Percentiles rank a stretch among this genome's conserved stretches.
phyloP scores from a whole-genome alignment of 1,140 invertebrate genomes.

The Drosophila busckii region DNA sequence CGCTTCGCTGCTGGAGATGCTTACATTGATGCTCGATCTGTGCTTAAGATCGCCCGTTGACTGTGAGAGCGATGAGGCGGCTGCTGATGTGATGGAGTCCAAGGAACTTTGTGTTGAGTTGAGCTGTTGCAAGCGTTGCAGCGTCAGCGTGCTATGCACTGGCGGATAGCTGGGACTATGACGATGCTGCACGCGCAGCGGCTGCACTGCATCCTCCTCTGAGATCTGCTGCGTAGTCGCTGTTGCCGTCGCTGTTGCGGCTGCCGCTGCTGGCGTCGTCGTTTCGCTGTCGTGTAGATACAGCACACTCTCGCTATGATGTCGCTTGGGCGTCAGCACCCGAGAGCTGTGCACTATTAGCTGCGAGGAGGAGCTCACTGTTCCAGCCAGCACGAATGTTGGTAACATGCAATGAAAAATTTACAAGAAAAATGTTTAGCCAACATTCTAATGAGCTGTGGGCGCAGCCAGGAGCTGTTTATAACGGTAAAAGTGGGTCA shows the following conservation, averaged over 20 bases:
- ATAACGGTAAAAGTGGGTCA: slow-evolving; percentile 58
- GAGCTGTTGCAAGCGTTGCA: slow-evolving; percentile 49
- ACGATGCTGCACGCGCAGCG: slow-evolving; percentile 56
- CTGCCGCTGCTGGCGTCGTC: slow-evolving; percentile 9
- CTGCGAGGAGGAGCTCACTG: slow-evolving; percentile 80
- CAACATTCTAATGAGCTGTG: slow-evolving; percentile 11
- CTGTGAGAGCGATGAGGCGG: slow-evolving; percentile 38
- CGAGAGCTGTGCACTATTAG: slow-evolving; percentile 89
- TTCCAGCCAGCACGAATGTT: slow-evolving; percentile 5
- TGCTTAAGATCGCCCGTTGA: slow-evolving; percentile 63
- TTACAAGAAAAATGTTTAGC: not conserved
- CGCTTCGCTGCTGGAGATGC: slow-evolving; percentile 60
- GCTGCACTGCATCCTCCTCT: slow-evolving; percentile 43
- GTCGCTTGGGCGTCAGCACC: slow-evolving; percentile 88
- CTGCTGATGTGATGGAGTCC: too few relatives aligned
- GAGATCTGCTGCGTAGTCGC: slow-evolving; percentile 21
- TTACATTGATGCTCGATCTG: slow-evolving; percentile 74
- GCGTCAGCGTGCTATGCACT: slow-evolving; percentile 54
- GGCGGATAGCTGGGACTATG: slow-evolving; percentile 76
- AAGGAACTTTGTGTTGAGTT: slow-evolving; percentile 61
- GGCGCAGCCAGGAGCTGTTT: slow-evolving; percentile 29
- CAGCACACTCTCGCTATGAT: slow-evolving; percentile 89
- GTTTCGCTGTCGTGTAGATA: slow-evolving; percentile 81
- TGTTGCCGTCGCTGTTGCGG: slow-evolving; percentile 13
- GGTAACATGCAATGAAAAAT: slow-evolving; percentile 3